Evolutionary conservation across 2,797 vertebrate species (phyloP).

Genomic region (Eleutherodactylus coqui): DNA sequence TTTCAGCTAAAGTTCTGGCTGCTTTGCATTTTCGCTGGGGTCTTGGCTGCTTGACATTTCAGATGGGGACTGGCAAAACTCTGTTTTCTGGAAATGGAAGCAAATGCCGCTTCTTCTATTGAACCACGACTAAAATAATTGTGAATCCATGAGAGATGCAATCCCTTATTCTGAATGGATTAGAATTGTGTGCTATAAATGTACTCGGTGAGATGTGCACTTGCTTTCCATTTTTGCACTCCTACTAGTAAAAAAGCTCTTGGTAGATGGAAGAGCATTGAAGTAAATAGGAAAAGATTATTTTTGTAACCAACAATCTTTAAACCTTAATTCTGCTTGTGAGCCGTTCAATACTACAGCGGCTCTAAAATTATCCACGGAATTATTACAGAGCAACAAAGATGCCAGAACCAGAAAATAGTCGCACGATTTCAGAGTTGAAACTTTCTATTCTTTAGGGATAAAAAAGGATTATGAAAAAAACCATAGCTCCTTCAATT

Average conservation of each 20-base stretch:
- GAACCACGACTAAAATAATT: neutral
- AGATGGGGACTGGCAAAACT: neutral
- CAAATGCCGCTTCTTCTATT: neutral
- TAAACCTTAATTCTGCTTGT: conserved; percentile 33
- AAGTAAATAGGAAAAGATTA: conserved; percentile 57
- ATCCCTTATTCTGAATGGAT: conserved; percentile 8
- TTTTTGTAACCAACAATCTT: conserved; percentile 56
- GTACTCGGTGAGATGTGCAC: conserved; percentile 64
- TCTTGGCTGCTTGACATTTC: neutral
- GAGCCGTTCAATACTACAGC: conserved; percentile 43
- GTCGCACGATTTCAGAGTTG: conserved; percentile 7
- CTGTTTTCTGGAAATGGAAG: neutral
- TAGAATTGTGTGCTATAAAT: conserved; percentile 54
- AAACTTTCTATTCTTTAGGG: neutral
- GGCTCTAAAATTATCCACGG: conserved; percentile 56
- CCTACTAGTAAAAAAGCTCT: conserved; percentile 67
- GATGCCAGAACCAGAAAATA: conserved; percentile 46
- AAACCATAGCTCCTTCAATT: neutral
- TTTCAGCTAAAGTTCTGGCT: neutral
- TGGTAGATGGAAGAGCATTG: conserved; percentile 68
- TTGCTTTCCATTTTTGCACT: conserved; percentile 68
- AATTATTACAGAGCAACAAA: conserved; percentile 57
- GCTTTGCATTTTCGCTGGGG: neutral
- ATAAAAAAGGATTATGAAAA: neutral
- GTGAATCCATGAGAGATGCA: neutral